Evolutionary conservation across 2,113 vertebrate genomes (phyloP), one percentile per base, ranked within the genome.

Genomic region (Neodon shergylaensis): DNA sequence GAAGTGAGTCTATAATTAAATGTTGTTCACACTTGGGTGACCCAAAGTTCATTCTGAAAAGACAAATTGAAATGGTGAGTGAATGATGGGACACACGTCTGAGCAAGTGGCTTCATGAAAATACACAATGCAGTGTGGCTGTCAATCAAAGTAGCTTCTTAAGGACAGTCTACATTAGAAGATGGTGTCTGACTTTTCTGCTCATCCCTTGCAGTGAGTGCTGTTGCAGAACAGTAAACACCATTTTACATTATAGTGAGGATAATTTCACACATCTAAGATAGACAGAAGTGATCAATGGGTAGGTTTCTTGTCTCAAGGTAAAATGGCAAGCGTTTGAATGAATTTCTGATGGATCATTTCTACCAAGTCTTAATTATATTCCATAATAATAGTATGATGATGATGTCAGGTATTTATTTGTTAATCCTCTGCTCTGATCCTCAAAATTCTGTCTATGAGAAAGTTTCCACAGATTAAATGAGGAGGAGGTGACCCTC

Each of bases 11-110:
- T 92, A 49, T 94, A 94, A 91, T 91, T 85, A 84, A 94, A 58
- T 95, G 26, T n/a, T 90, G 26, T 93, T 97, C 92, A 93, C 81
- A 92, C 70, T 36, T 95, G 65, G 54, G 66, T 92, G 66, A 11
- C 72, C 68, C 84, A 73, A 72, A 85, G 39, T 89, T 91, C 66
- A 97, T 36, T 68, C 19, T 92, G 61, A 68, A 96, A 97, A 97
- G 72, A 88, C 44, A 94, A 90, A 47, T 74, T 94, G 85, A 96
- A 92, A 86, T 81, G 9, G 36, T 58, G 58, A 22, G 33, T 95
- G 86, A 96, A n/a, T 94, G 49, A 94, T 92, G 77, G 90, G 76
- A 91, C 21, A 86, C 3, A 82, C n/a, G 66, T 94, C 84, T 94
- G 61, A 86, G 44, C 78, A 94, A 92, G 42, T 83, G 42, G 7